phyloP scores from a whole-genome alignment of 2,113 vertebrate species.

The Aphyosemion australe region DNA sequence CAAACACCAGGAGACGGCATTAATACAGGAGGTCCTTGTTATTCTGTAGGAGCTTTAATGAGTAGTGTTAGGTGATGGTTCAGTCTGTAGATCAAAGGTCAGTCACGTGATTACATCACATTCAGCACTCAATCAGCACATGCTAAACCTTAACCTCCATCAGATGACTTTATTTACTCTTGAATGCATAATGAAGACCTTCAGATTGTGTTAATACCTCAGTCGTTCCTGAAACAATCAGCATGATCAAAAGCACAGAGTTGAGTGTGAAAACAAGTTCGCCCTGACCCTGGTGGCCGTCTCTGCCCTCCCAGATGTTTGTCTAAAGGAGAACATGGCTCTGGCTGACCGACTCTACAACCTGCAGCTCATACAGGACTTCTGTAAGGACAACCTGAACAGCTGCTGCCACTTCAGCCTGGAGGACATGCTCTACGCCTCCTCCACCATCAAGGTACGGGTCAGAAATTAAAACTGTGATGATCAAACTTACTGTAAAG shows the following conservation, averaged over 20 bases:
- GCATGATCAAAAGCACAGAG: not conserved
- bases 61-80: not conserved
- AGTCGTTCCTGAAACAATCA: slow-evolving; percentile 4
- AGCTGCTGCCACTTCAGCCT: slow-evolving; percentile 93
- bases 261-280: not conserved
- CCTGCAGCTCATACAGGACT: slow-evolving; percentile 92
- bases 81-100: slow-evolving; percentile 11
- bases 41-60: no score
- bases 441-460: slow-evolving; percentile 92
- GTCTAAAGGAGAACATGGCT: slow-evolving; percentile 94
- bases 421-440: slow-evolving; percentile 96
- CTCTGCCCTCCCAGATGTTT: slow-evolving; percentile 84
- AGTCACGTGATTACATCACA: slow-evolving; percentile 32
- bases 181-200: no score
- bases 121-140: not conserved
- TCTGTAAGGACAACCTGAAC: slow-evolving; percentile 93
- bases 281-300: slow-evolving; percentile 33
- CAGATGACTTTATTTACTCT: no score
- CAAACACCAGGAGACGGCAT: not conserved
- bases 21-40: not conserved
- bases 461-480: not conserved
- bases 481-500: no score
- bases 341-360: slow-evolving; percentile 94
- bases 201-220: no score
- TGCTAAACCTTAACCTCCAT: no score